Evolutionary conservation across 2,888 invertebrate genomes (phyloP).

Genomic region (Leptura quadrifasciata): DNA sequence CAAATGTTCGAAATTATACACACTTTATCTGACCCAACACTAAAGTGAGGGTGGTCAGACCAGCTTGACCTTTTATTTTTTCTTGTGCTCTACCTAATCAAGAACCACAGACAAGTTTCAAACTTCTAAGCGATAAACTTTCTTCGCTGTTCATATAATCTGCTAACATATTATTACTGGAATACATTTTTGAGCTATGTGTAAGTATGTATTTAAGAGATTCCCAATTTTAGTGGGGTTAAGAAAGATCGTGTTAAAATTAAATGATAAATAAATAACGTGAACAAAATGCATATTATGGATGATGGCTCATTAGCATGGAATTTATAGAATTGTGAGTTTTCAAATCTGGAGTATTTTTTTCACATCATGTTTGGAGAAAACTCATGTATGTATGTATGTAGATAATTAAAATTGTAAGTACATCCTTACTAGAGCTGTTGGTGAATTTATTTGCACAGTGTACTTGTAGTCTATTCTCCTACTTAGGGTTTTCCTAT

Average conservation of each 20-base stretch:
- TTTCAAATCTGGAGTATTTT: conserved; percentile 49
- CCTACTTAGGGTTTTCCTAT: too few relatives aligned
- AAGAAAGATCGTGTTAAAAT: conserved; percentile 13
- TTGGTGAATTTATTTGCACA: neutral
- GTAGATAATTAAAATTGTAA: conserved; percentile 9
- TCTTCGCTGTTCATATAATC: conserved; percentile 45
- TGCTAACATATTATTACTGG: conserved; percentile 62
- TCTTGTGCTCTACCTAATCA: conserved; percentile 32
- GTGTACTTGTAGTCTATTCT: neutral
- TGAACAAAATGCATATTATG: conserved; percentile 31
- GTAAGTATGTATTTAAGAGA: conserved; percentile 48
- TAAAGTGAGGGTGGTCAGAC: conserved; percentile 68
- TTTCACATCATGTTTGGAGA: conserved; percentile 47
- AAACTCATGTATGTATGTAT: too few relatives aligned
- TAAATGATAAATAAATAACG: conserved; percentile 26
- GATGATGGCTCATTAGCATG: conserved; percentile 49
- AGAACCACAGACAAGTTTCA: conserved; percentile 27
- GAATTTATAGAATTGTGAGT: conserved; percentile 51
- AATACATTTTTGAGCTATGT: conserved; percentile 54
- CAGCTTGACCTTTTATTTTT: conserved; percentile 45
- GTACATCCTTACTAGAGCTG: conserved; percentile 3
- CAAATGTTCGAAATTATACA: conserved; percentile 71
- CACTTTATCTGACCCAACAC: conserved; percentile 65
- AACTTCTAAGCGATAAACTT: conserved; percentile 51
- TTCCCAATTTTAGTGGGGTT: conserved; percentile 59